These are phyloP conservation scores for Ctenoplectra terminalis DNA, from an alignment of 1,140 invertebrate species.

Conservation along the genomic window DNA sequence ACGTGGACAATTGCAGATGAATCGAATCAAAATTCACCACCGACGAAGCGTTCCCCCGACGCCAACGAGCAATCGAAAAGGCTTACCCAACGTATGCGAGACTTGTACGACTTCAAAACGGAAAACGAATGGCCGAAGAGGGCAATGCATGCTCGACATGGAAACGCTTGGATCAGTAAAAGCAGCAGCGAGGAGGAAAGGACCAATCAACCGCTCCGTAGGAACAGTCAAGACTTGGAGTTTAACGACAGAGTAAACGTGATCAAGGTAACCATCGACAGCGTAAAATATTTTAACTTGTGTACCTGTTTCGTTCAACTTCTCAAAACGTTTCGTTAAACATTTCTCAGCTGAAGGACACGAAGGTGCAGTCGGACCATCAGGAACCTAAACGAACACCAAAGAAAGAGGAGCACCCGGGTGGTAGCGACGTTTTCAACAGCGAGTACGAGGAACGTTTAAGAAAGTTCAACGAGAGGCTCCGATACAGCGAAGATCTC, in stretches of 20 bases:
- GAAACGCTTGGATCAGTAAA: conserved; percentile 70
- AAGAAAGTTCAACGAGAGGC: conserved; percentile 59
- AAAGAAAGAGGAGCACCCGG: not conserved
- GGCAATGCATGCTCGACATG: conserved; percentile 39
- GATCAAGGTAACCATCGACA: conserved; percentile 41
- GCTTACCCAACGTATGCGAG: conserved; percentile 71
- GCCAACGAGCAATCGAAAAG: conserved; percentile 46
- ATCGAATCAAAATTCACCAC: not conserved
- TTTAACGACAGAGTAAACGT: conserved; percentile 65
- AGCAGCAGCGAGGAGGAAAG: conserved; percentile 73
- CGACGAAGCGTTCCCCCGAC: conserved; percentile 25
- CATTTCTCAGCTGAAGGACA: conserved; percentile 25
- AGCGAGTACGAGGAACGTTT: conserved; percentile 54
- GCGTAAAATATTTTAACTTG: not conserved
- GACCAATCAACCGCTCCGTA: conserved; percentile 31
- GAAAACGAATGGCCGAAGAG: conserved; percentile 75
- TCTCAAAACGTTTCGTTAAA: not conserved
- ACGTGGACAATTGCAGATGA: conserved; percentile 42
- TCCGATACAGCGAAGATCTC: conserved; percentile 70
- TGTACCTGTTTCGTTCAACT: not conserved
- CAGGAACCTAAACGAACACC: conserved; percentile 10
- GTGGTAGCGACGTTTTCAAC: conserved; percentile 35
- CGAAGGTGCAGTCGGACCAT: conserved; percentile 13
- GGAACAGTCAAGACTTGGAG: conserved; percentile 72
- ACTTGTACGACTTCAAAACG: conserved; percentile 76